Conservation (phyloP, 2,797 vertebrate genomes). For the Enteromius fasciolatus region DNA sequence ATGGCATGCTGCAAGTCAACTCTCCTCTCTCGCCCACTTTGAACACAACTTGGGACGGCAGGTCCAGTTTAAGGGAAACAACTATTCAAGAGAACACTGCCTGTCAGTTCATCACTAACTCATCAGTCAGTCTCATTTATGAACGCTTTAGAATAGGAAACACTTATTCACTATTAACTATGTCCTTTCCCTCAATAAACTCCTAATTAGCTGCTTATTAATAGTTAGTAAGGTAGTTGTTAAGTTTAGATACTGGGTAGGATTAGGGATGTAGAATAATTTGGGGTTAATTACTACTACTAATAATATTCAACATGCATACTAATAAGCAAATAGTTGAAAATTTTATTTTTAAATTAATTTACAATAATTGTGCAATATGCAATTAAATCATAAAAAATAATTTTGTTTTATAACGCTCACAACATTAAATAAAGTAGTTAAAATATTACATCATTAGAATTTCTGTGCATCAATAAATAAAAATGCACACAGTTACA, state of each 20-base stretch:
- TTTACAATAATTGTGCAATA: background rate
- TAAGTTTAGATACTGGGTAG: no score
- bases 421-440: background rate
- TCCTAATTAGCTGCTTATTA: no score
- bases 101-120: background rate
- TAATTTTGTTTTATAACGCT: background rate
- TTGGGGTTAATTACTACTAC: no score
- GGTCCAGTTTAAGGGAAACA: constrained; percentile 52
- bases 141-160: background rate
- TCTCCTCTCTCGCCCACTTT: constrained; percentile 58
- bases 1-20: constrained; percentile 62
- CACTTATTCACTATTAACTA: no score
- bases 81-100: constrained; percentile 34
- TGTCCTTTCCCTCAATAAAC: no score
- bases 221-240: no score
- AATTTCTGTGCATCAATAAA: background rate
- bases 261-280: no score
- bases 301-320: no score
- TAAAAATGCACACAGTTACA: background rate
- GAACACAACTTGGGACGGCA: constrained; percentile 59
- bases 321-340: no score
- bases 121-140: background rate
- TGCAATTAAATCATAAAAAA: background rate
- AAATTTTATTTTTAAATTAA: no score
- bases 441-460: background rate